Evolutionary conservation across 2,888 invertebrate genomes (phyloP).

Genomic region (Brachypterus glaber): DNA sequence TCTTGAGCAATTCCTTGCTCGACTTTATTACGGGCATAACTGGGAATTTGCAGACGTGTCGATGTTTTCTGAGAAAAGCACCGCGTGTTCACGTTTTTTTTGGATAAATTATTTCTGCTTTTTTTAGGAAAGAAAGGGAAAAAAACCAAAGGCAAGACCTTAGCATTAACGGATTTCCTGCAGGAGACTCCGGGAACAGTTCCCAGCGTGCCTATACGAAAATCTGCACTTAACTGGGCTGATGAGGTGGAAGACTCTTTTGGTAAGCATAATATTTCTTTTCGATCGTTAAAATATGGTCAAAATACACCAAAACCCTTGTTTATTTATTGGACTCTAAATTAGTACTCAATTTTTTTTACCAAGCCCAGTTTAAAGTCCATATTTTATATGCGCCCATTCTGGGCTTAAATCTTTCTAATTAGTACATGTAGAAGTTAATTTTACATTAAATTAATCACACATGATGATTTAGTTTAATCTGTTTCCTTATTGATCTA

Average conservation of each 20-base stretch:
- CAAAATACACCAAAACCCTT: too few species aligned
- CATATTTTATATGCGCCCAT: too few species aligned
- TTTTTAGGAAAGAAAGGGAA: constrained; percentile 59
- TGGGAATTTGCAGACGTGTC: constrained; percentile 3
- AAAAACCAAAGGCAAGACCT: constrained; percentile 75
- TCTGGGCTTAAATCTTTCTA: too few species aligned
- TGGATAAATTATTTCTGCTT: too few species aligned
- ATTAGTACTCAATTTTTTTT: too few species aligned
- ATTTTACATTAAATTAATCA: too few species aligned
- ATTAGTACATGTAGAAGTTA: too few species aligned
- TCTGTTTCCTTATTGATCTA: constrained; percentile 46
- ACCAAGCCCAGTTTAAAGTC: too few species aligned
- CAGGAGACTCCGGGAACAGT: constrained; percentile 53
- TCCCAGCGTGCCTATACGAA: constrained; percentile 45
- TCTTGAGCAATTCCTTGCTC: constrained; percentile 1
- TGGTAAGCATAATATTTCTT: too few species aligned
- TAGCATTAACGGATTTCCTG: constrained; percentile 74
- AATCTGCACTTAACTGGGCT: constrained; percentile 57
- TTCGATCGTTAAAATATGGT: too few species aligned
- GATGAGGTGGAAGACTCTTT: constrained; percentile 74
- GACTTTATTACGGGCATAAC: constrained; percentile 14
- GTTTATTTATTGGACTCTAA: too few species aligned
- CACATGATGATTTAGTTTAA: constrained; percentile 35
- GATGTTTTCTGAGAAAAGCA: constrained; percentile 1
- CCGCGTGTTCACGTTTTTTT: constrained; percentile 11